phyloP scores from a whole-genome alignment of 2,797 vertebrate genomes.

The Tiaroga cobitis region DNA sequence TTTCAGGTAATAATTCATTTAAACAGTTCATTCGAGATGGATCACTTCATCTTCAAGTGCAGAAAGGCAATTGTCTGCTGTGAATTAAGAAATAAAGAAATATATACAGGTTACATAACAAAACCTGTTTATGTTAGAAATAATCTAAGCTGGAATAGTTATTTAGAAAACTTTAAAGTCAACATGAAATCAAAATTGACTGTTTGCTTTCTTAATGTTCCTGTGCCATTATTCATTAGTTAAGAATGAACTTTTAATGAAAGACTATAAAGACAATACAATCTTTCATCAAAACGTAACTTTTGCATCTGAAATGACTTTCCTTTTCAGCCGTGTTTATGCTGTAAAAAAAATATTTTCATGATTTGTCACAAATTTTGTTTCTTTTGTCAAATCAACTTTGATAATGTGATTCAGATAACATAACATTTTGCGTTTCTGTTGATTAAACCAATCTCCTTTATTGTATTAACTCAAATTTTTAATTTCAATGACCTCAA shows the following conservation, averaged over 20 bases:
- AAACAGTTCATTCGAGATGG: background rate
- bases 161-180: background rate
- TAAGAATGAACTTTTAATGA: background rate
- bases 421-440: too few relatives aligned
- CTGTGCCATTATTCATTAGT: background rate
- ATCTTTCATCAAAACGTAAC: background rate
- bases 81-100: background rate
- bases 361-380: too few relatives aligned
- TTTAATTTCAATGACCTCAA: too few relatives aligned
- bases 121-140: background rate
- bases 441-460: too few relatives aligned
- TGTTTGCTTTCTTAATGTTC: background rate
- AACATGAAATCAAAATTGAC: background rate
- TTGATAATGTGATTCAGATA: too few relatives aligned
- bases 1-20: conserved; percentile 46
- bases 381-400: too few relatives aligned
- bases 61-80: background rate
- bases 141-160: background rate
- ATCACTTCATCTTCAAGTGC: background rate
- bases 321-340: background rate
- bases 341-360: too few relatives aligned
- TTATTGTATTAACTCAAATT: too few relatives aligned
- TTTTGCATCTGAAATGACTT: background rate
- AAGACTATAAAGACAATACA: background rate
- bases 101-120: background rate